phyloP scores from a whole-genome alignment of 2,888 invertebrate genomes.

The Eupsilia transversa region DNA sequence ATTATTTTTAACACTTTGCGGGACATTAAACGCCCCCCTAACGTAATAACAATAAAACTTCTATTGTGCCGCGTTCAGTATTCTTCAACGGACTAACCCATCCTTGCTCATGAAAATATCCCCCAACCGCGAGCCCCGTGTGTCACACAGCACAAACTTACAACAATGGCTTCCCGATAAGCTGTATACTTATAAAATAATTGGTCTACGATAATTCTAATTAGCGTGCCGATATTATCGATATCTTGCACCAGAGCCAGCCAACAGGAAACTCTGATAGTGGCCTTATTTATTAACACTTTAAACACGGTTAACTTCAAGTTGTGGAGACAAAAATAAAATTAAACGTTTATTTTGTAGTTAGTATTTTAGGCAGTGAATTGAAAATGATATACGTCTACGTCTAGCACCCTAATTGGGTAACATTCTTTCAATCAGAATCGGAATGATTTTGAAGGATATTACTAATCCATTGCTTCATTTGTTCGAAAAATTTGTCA shows the following conservation, averaged over 20 bases:
- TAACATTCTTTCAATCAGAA: too few relatives aligned
- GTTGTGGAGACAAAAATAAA: conserved; percentile 22
- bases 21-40: not conserved
- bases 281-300: conserved; percentile 60
- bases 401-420: too few relatives aligned
- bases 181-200: conserved; percentile 86
- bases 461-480: too few relatives aligned
- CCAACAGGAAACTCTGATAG: conserved; percentile 80
- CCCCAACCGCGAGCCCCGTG: conserved; percentile 62
- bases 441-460: too few relatives aligned
- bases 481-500: too few relatives aligned
- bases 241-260: conserved; percentile 77
- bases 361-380: not conserved
- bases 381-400: not conserved
- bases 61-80: not conserved
- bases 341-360: conserved; percentile 9
- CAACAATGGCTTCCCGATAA: conserved; percentile 86
- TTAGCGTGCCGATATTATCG: conserved; percentile 85
- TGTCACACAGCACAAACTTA: conserved; percentile 72
- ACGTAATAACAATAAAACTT: not conserved
- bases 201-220: conserved; percentile 88
- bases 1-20: too few relatives aligned
- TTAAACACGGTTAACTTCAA: conserved; percentile 43
- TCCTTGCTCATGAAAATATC: conserved; percentile 7
- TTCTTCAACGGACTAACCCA: not conserved